Evolutionary conservation across 2,113 vertebrate species (phyloP), one percentile per base, ranked within the genome.

Genomic region (Ochotona princeps): DNA sequence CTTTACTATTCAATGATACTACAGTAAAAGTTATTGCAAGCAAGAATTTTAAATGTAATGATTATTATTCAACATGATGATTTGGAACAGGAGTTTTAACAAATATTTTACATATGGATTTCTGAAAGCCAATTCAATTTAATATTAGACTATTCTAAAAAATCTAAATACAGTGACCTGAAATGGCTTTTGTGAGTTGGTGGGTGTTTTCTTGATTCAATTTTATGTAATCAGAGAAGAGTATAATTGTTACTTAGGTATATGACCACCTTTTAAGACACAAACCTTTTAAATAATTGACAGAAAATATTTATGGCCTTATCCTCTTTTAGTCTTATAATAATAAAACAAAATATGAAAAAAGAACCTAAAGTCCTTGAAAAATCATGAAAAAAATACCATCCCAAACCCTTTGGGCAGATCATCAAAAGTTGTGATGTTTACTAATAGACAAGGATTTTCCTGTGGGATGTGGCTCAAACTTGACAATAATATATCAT

Each of bases 21-120:
- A 94, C 10, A 57, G 7, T 96, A 79, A 97, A 97, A 93, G 83
- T 20, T 95, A 95, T 95, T 85, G 0, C 92, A 94, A 96, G 93
- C 78, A 93, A n/a, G 81, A 97, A 81, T 83, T 75, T 73, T 88
- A 97, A 97, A 8, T 75, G 81, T 35, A 94, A 91, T 95, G 91
- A 93, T 70, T 69, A 63, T 95, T 96, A 93, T 28, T 57, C 82
- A 67, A 87, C 54, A 17, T 2, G 47, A 15, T 78, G 79, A 89
- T 72, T 92, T 78, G 85, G 23, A 94, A 72, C 1, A 93, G 82
- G 35, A 87, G 65, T 1, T 14, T 83, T 93, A 84, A 82, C 28
- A 57, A 87, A 47, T 0, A 5, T 82, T 57, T 69, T 76, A 82
- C 11, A 8, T 35, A 47, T 60, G 23, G 0, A 70, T 93, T 96